Evolutionary conservation across 2,797 vertebrate genomes (phyloP), one percentile per base, ranked within the genome.

Genomic region (Myoxocephalus aenaeus): DNA sequence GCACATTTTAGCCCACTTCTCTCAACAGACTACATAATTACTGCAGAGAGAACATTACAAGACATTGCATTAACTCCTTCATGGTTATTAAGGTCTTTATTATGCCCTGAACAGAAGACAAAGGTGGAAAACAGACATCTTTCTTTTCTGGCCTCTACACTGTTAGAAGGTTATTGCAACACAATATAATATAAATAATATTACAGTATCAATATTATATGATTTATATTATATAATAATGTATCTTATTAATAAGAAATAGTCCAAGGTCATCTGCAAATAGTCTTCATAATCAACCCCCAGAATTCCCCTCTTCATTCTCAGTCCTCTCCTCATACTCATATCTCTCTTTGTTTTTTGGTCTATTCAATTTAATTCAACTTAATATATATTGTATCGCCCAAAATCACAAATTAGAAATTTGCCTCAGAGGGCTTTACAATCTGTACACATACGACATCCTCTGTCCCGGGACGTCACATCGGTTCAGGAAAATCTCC

Each of bases 11-110:
- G 3, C 27, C 12, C 17, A 44, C 20, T 38, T 65, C 57, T 65
- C 76, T 72, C 51, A 69, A 29, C 38, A 18, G 62, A 38, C 48
- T 63, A 50, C 65, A 72, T 40, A 62, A 62, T 74, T 36, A 69
- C 25, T 53, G 27, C 14, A 57, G n/a, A 36, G 50, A 59, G 57
- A 81, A 2, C 56, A 72, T 73, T 63, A 66, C 8, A 42, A 68
- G 38, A 42, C 14, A 64, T 62, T 51, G 51, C 14, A 44, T 40
- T 34, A 2, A 27, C 32, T 32, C 2, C 63, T 62, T 70, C 15
- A 51, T 44, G 44, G 67, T 25, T 72, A 51, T 79, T 58, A 25
- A 38, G 53, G 59, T 46, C 4, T 76, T 70, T 38, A 63, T 73
- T 53, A 6, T 5, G n/a, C 54, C 44, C 53, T 7, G 5, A 13